Base-by-base conservation (phyloP, 2,888 invertebrate species). In the Junonia oenone region DNA sequence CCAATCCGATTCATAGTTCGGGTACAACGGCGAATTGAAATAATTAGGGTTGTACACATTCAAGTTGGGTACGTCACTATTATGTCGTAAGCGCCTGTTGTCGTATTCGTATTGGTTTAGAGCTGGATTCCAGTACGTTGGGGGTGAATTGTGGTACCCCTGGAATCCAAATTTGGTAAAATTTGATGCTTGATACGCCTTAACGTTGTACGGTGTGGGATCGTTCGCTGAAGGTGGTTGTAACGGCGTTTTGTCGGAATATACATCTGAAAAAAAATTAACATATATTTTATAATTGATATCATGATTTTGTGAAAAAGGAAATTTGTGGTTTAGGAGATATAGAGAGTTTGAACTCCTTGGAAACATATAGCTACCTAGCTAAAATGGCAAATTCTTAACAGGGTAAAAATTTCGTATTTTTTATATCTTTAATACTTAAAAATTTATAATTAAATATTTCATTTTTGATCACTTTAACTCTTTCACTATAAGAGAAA, bases 111-210 rank as follows among this genome's bases (percentile, higher is more conserved):
- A 81, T 40, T 73, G 72, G 49, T 69, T 77, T 1, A 71, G 67
- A 0, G 68, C 55, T 0, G 77, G 78, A 49, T 75, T 78, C 83
- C 83, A 86, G 60, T 78, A 82, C 0, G 38, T 11, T 19, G 81
- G 72, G 0, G 68, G 63, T 0, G 78, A 68, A 3, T 61, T 63
- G 11, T 73, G 74, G 71, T 81, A 86, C 1, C 83, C 86, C 52
- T 84, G 81, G 74, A 77, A 85, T 6, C 84, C 87, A 60, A 86
- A 82, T 58, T 89, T 90, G 35, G 89, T 79, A 68, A 73, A 83
- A 63, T 90, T 90, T 0, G 79, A 66, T 0, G 83, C 68, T 52
- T 86, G 87, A 64, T 76, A 86, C 0, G 78, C 71, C 66, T 86
- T 86, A 43, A 83, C 69, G 68, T 89, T 87, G 79, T 89, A 90